Base-by-base conservation (phyloP, 1,140 invertebrate genomes). In the Lysiphlebus fabarum region DNA sequence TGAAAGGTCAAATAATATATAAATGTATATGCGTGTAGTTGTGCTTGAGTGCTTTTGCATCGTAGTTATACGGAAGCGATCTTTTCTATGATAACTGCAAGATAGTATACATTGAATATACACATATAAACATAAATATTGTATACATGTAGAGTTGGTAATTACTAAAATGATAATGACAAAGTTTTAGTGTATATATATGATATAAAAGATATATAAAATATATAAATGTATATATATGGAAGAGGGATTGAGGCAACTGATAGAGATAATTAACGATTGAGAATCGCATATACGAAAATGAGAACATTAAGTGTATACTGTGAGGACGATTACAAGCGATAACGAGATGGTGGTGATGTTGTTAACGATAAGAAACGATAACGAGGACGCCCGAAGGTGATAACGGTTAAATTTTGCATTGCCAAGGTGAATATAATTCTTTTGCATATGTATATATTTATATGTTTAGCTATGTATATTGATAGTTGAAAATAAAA, bases 211-310 rank as follows among this genome's bases (percentile, higher is more conserved):
- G 45, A 48, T 37, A 38, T 60, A 41, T 44, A 47, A 12, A 9
- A 33, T n/a, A 38, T 14, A n/a, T 43, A 26, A 14, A 37, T 12
- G 8, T 12, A 53, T 26, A 33, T 47, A 33, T 42, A 51, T 37
- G 26, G n/a, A 45, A 37, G 45, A 61, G 69, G 67, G 75, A 75
- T 77, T 68, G 59, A 64, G 62, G 38, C 11, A 59, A 62, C 48
- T 66, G 75, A 77, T 73, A 76, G 71, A 70, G 67, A 74, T 77
- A 78, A 78, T 77, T 77, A 78, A 78, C 70, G 75, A 77, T 75
- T 65, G 68, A 70, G 73, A 74, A 75, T 71, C 70, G 34, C 10
- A 51, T 33, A 51, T 68, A 74, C 70, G 76, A 77, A 77, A 77
- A 77, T 68, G 73, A 71, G 72, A 68, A 74, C 68, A 51, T 53